phyloP scores from a whole-genome alignment of 37 sponge, comb jelly and placozoan species.

The Cladorhizidae sp. region DNA sequence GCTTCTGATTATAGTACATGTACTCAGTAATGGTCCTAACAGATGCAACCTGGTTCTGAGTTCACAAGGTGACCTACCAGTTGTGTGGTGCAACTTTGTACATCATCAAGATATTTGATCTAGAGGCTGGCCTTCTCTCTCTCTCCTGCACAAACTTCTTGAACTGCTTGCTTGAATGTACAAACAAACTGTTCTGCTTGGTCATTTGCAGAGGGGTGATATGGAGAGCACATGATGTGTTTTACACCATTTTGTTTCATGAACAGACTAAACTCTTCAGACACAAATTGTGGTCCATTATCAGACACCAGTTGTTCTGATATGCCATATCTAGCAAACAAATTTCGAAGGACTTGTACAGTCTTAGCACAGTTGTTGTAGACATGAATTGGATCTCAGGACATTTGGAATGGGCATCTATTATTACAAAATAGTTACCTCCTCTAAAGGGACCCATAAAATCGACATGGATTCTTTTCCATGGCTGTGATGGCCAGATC shows the following conservation, averaged over 20 bases:
- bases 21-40: not conserved
- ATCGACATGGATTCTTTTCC: not conserved
- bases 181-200: constrained; percentile 40
- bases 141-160: no score
- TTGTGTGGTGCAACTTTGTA: no score
- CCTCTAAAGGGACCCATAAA: not conserved
- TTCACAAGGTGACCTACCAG: constrained; percentile 20
- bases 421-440: not conserved
- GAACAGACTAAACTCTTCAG: constrained; percentile 23
- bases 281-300: constrained; percentile 21
- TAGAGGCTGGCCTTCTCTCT: constrained; percentile 1
- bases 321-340: no score
- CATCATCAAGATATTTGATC: constrained; percentile 1
- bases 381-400: no score
- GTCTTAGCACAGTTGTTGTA: no score
- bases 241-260: constrained; percentile 27
- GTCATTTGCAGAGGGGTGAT: constrained; percentile 63
- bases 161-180: constrained; percentile 38
- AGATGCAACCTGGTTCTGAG: constrained; percentile 2
- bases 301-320: constrained; percentile 48
- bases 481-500: not conserved
- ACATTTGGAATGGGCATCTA: no score
- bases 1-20: not conserved
- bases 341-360: no score
- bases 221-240: constrained; percentile 20